A percentile compares a stretch with the other conserved stretches of the same genome.
Conservation (phyloP, 1,140 invertebrate genomes). For the Acromyrmex echinatior region DNA sequence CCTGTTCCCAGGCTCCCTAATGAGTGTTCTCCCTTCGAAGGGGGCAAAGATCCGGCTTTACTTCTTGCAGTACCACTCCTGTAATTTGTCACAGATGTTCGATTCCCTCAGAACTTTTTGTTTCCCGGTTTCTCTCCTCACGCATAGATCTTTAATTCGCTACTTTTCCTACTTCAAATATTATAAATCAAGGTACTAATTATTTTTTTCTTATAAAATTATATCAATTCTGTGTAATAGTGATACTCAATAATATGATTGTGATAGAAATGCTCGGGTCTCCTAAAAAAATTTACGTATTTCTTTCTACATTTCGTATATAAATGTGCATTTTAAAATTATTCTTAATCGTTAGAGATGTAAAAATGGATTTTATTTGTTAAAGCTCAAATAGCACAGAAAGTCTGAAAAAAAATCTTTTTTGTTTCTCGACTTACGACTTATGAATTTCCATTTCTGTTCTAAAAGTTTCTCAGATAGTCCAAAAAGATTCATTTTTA, state of each 20-base stretch:
- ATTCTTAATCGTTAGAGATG: not conserved
- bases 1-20: not conserved
- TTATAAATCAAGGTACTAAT: not conserved
- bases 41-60: not conserved
- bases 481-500: too few species aligned
- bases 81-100: slow-evolving; percentile 38
- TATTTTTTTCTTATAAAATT: not conserved
- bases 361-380: not conserved
- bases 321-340: not conserved
- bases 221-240: not conserved
- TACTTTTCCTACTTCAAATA: not conserved
- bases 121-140: not conserved
- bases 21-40: not conserved
- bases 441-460: too few species aligned
- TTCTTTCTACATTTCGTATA: not conserved
- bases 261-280: not conserved
- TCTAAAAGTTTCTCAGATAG: too few species aligned
- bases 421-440: too few species aligned
- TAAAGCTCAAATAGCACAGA: too few species aligned
- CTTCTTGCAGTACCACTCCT: slow-evolving; percentile 14
- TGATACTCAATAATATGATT: not conserved
- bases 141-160: not conserved
- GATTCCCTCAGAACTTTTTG: not conserved
- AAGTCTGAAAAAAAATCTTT: too few species aligned
- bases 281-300: not conserved